Percentiles rank a stretch among this genome's conserved stretches.
phyloP scores from a whole-genome alignment of 2,113 vertebrate genomes.

The Capreolus pygargus region DNA sequence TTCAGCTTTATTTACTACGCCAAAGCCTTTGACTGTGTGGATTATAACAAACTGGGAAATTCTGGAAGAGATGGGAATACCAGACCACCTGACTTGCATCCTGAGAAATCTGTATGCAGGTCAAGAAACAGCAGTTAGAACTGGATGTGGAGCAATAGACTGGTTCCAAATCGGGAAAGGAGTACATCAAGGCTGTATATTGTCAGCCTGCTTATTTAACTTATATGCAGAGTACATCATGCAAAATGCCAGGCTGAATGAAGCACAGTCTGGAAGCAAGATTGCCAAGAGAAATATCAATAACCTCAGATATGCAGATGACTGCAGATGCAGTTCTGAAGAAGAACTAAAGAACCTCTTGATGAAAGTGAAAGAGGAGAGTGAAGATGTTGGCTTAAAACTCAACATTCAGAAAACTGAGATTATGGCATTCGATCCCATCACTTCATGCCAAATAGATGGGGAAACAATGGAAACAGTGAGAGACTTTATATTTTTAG shows the following conservation, averaged over 20 bases:
- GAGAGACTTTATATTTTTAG: background rate
- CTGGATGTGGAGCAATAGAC: background rate
- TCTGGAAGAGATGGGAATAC: background rate
- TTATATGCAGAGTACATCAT: background rate
- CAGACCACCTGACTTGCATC: fast-evolving
- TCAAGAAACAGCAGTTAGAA: background rate
- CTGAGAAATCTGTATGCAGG: background rate
- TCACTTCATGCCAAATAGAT: background rate
- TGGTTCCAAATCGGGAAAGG: background rate
- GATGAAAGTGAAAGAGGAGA: background rate
- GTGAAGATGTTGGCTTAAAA: background rate
- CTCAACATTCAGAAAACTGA: background rate
- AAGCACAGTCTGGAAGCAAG: background rate
- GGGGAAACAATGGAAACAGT: background rate
- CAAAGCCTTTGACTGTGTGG: background rate
- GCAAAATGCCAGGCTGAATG: background rate
- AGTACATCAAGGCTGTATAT: background rate
- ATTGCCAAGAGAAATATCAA: background rate
- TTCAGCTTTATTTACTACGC: background rate
- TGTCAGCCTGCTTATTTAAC: background rate
- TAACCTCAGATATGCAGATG: background rate
- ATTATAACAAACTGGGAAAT: background rate
- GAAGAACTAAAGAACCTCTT: background rate
- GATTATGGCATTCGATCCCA: background rate
- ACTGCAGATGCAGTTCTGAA: background rate